Percentiles rank a stretch among this genome's conserved stretches.
Evolutionary conservation across 1,140 invertebrate species (phyloP).

Genomic region (Drosophila sechellia): DNA sequence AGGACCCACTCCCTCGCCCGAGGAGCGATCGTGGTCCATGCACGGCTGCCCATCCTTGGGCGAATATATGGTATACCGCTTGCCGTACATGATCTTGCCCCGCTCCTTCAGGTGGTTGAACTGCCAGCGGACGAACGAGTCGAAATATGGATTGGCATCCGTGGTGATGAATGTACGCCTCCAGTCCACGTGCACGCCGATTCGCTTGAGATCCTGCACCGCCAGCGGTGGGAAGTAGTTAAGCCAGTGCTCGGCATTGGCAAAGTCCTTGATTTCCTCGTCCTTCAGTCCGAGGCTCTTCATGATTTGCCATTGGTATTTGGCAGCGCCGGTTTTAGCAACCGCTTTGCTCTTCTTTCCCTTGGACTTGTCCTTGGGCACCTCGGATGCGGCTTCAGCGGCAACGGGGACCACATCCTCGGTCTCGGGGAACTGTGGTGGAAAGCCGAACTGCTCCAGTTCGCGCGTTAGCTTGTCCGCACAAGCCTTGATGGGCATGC

Average conservation of each 20-base stretch:
- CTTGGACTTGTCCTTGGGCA: slow-evolving; percentile 97
- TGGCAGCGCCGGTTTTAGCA: slow-evolving; percentile 94
- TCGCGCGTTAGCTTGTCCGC: slow-evolving; percentile 98
- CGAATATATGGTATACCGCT: slow-evolving; percentile 98
- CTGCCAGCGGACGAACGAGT: slow-evolving; percentile 99
- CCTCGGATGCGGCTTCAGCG: slow-evolving; percentile 86
- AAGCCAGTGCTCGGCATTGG: slow-evolving; percentile 96
- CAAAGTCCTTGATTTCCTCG: slow-evolving; percentile 97
- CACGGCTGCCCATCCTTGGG: slow-evolving; percentile 99
- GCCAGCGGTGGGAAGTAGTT: slow-evolving; percentile 97
- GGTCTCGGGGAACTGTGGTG: slow-evolving; percentile 94
- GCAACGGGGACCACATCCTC: slow-evolving; percentile 85
- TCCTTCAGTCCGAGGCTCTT: slow-evolving; percentile 94
- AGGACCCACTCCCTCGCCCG: slow-evolving; percentile 98
- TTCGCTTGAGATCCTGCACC: slow-evolving; percentile 93
- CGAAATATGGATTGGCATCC: slow-evolving; percentile 98
- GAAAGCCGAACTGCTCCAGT: slow-evolving; percentile 96
- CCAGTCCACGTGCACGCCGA: slow-evolving; percentile 99
- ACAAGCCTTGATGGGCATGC: slow-evolving; percentile 98
- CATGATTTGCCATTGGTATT: slow-evolving; percentile 99
- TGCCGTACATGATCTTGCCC: slow-evolving; percentile 98
- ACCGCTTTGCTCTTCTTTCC: slow-evolving; percentile 99
- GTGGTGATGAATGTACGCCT: slow-evolving; percentile 98
- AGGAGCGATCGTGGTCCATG: slow-evolving; percentile 99
- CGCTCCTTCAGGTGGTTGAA: slow-evolving; percentile 94